Base-by-base conservation (phyloP, 2,113 vertebrate species). In the Puffinus mauretanicus region DNA sequence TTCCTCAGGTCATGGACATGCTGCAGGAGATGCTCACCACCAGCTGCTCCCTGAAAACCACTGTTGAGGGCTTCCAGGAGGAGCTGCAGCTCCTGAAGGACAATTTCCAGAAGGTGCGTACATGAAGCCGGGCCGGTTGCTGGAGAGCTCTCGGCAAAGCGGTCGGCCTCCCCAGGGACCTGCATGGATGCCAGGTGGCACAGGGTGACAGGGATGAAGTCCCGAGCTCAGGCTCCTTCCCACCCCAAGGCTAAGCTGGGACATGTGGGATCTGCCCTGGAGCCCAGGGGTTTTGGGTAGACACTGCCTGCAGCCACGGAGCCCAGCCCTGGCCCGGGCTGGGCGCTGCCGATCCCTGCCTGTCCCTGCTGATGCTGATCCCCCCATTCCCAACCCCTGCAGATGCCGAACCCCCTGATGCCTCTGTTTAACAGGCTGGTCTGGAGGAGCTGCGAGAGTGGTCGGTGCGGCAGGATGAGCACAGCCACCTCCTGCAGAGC, bases 11-110 rank as follows among this genome's bases (percentile, higher is more conserved):
- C n/a, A 97, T 94, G 88, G 79, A 81, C 27, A 91, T 42, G 2
- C 54, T 98, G 62, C 97, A 98, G 90, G 97, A 98, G 21, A 70
- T 97, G 64, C 94, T 97, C 58, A 96, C 42, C 7, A 90, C 92
- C 20, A 55, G 95, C 49, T 83, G 67, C 38, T 30, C 51, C 24
- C 66, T 98, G 65, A 91, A 94, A 79, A 38, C 3, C 22, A 84
- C 79, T 3, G 8, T 16, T 0, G 26, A 95, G 13, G 55, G 19
- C 32, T 95, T 97, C 25, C 84, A 94, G 80, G 83, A 93, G 9
- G 96, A 98, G 20, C 67, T 98, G 88, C 90, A 94, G 46, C 9
- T 49, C 40, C 77, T 97, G 62, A 97, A 96, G 78, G 57, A 57
- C 12, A 24, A 24, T 36, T 61, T 96, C 77, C 83, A 73, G 15